phyloP scores from a whole-genome alignment of 2,113 vertebrate species.

The Grammomys dolichurus region DNA sequence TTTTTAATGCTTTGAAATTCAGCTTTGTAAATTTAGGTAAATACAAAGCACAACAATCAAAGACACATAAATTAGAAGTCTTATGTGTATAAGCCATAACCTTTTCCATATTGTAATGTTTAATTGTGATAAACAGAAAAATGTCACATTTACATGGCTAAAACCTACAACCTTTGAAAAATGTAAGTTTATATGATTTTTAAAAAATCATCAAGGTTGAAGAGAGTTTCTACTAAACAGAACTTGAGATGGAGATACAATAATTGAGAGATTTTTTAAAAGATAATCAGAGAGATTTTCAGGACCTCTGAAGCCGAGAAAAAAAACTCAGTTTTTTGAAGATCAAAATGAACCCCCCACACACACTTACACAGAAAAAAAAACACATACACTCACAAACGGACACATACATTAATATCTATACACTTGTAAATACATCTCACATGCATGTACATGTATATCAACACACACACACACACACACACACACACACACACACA shows the following conservation, averaged over 20 bases:
- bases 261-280: neutral
- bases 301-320: neutral
- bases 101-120: neutral
- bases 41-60: neutral
- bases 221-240: neutral
- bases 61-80: neutral
- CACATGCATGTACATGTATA: no score
- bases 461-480: no score
- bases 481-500: no score
- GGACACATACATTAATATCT: no score
- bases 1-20: neutral
- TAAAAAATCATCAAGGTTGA: neutral
- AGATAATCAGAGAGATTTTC: no score
- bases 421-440: no score
- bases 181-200: neutral
- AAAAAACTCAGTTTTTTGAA: neutral
- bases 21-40: neutral
- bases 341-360: neutral
- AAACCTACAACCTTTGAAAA: neutral
- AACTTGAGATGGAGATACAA: neutral
- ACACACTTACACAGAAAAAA: no score
- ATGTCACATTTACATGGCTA: neutral
- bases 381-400: no score
- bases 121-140: neutral
- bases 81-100: neutral